These are phyloP conservation scores for Varanus komodoensis DNA, from an alignment of 2,113 vertebrate genomes.

Conservation along the genomic window DNA sequence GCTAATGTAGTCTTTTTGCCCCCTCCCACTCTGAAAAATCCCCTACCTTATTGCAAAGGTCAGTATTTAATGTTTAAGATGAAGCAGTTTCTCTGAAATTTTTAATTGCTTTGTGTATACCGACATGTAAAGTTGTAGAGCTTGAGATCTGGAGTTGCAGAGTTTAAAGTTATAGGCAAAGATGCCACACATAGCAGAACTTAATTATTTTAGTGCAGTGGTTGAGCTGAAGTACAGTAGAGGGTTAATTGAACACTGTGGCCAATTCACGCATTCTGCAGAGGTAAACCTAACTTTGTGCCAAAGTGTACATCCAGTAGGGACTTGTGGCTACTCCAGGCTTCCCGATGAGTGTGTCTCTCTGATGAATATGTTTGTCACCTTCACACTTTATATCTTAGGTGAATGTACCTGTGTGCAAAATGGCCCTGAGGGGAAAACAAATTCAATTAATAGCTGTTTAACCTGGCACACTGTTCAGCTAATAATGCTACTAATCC, in stretches of 20 bases:
- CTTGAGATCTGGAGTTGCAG: background rate
- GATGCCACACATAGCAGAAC: background rate
- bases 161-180: background rate
- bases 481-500: no score
- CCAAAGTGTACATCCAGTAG: background rate
- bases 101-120: background rate
- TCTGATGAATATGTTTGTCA: background rate
- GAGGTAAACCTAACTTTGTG: background rate
- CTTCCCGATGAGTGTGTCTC: background rate
- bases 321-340: background rate
- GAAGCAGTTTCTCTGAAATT: background rate
- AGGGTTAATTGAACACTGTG: background rate
- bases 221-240: background rate
- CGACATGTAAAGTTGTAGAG: background rate
- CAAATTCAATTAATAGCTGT: no score
- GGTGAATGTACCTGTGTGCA: background rate
- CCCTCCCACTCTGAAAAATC: background rate
- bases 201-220: background rate
- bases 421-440: background rate
- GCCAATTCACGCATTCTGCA: background rate
- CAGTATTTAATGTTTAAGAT: background rate
- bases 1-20: background rate
- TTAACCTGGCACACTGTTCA: background rate
- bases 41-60: background rate
- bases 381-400: background rate